Base-by-base conservation (phyloP, 2,113 vertebrate genomes). In the Nymphicus hollandicus region DNA sequence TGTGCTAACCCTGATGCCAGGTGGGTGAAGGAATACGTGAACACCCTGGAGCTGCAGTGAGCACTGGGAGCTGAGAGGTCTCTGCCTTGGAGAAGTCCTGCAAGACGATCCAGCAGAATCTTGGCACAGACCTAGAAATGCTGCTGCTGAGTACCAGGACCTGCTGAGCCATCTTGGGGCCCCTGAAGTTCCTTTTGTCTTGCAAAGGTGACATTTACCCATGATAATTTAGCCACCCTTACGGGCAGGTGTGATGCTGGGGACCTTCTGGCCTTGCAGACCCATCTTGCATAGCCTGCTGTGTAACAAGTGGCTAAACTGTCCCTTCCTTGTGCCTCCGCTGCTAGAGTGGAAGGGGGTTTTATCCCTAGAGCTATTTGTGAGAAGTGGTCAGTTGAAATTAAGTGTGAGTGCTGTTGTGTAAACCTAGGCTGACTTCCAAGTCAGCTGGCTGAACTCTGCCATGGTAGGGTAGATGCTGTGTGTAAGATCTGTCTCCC, bases 11-110 rank as follows among this genome's bases (percentile, higher is more conserved):
- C 91, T 33, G 44, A 50, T 1, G 47, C 76, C 74, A 81, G 11
- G 15, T 97, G 96, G 93, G 93, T 96, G 84, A 89, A 95, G 68
- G 93, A 94, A 5, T 95, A 96, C 0, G 63, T 96, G 78, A 91
- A 95, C 16, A 2, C 17, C 27, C 58, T 96, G 84, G 96, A 96
- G 89, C 49, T 97, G 68, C 89, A 97, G 46, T 96, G 89, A 97
- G 87, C 2, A 0, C 73, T 53, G 66, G 56, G 31, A 63, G 28
- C 46, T 17, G 23, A 61, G 33, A 74, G 18, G 41, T 49, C 63
- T 66, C 56, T 80, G 46, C 44, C 35, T 33, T 33, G 68, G 24
- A 84, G 22, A 58, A 88, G 25, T 43, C 46, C 64, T 86, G 50
- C n/a, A 49, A 55, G 27, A 15, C 35, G 25, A 24, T 25, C 39